Conservation (phyloP, 1,140 invertebrate genomes). For the Lepidostoma basale region DNA sequence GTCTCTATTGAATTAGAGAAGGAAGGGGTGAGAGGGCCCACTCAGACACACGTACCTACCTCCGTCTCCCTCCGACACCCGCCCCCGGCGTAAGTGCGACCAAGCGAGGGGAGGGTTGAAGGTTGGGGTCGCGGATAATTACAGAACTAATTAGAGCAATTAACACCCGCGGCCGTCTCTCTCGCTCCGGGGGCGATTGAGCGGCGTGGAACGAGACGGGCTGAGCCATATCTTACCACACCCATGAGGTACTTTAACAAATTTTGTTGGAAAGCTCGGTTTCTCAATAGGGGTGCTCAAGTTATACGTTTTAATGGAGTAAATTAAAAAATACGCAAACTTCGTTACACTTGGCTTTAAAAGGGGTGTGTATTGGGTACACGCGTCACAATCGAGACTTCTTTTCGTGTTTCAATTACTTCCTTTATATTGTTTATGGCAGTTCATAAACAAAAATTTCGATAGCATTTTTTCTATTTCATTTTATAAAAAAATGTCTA, state of each 20-base stretch:
- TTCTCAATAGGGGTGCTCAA: neutral
- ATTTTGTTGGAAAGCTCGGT: conserved; percentile 14
- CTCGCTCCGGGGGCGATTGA: neutral
- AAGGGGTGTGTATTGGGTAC: too few relatives aligned
- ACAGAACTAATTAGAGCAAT: conserved; percentile 46
- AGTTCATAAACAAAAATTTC: too few relatives aligned
- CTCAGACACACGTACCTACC: conserved; percentile 11
- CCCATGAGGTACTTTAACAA: conserved; percentile 20
- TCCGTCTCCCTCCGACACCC: neutral
- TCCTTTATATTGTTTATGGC: too few relatives aligned
- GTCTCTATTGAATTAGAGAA: conserved; percentile 30
- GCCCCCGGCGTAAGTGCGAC: neutral
- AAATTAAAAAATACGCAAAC: too few relatives aligned
- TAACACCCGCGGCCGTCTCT: conserved; percentile 38
- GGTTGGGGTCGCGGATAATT: conserved; percentile 39
- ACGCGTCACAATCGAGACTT: too few relatives aligned
- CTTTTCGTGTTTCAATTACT: too few relatives aligned
- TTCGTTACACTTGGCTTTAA: too few relatives aligned
- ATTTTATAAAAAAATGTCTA: too few relatives aligned
- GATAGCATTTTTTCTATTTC: too few relatives aligned
- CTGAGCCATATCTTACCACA: conserved; percentile 23
- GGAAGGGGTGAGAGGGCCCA: neutral
- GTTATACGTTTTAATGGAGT: too few relatives aligned
- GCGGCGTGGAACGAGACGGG: neutral
- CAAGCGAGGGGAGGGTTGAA: conserved; percentile 10